Conservation (phyloP, 2,113 vertebrate species). For the human (Homo sapiens) region DNA sequence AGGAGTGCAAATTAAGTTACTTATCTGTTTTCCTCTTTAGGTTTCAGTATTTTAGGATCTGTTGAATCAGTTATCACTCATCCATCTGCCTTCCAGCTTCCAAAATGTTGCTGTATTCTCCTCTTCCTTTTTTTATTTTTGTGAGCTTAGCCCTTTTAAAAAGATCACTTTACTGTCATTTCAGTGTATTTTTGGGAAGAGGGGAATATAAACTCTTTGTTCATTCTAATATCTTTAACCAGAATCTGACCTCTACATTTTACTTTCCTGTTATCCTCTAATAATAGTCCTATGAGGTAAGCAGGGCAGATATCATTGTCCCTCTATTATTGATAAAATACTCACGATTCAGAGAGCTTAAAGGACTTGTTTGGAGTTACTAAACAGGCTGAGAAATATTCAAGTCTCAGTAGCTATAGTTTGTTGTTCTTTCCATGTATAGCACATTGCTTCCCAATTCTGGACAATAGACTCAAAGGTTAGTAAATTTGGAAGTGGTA, state of each 20-base stretch:
- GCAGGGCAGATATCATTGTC: background rate
- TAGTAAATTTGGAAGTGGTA: background rate
- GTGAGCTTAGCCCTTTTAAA: slow-evolving; percentile 6
- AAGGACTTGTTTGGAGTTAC: background rate
- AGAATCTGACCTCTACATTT: slow-evolving; percentile 46
- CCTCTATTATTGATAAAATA: slow-evolving; percentile 24
- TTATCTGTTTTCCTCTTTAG: slow-evolving; percentile 11
- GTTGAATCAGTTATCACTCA: slow-evolving; percentile 28
- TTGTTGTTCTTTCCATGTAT: background rate
- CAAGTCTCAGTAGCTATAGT: background rate
- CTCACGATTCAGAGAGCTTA: background rate
- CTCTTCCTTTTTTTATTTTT: background rate
- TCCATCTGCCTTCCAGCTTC: background rate
- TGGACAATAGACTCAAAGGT: background rate
- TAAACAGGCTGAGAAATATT: background rate
- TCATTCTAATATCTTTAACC: slow-evolving; percentile 43
- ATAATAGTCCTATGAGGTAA: slow-evolving; percentile 27
- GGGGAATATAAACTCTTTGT: slow-evolving; percentile 10
- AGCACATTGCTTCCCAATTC: background rate
- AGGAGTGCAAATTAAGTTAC: background rate
- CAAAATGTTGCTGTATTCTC: background rate
- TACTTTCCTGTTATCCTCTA: slow-evolving; percentile 44
- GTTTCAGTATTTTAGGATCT: slow-evolving; percentile 14
- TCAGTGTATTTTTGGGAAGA: slow-evolving; percentile 22
- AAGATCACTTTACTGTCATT: slow-evolving; percentile 30